Conservation (phyloP, 2,888 invertebrate genomes). For the Falcaria lacertinaria region DNA sequence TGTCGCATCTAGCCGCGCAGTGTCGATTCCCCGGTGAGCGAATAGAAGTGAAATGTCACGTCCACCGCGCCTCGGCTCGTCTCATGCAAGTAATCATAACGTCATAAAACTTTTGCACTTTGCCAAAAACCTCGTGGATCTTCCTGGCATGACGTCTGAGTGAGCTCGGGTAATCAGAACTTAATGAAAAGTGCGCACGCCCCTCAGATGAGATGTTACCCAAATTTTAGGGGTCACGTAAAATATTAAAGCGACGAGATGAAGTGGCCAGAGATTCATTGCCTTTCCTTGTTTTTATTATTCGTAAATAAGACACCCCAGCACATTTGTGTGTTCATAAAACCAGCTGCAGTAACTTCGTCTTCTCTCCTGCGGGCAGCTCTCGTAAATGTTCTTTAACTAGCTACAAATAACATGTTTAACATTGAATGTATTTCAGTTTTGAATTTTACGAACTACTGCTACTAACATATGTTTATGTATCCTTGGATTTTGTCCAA, state of each 20-base stretch:
- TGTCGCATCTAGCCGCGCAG: slow-evolving; percentile 23
- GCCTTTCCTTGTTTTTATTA: slow-evolving; percentile 78
- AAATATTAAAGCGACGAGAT: slow-evolving; percentile 77
- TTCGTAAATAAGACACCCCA: slow-evolving; percentile 71
- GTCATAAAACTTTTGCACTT: slow-evolving; percentile 78
- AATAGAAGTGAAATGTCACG: slow-evolving; percentile 40
- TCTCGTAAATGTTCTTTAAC: slow-evolving; percentile 63
- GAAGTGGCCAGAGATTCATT: slow-evolving; percentile 78
- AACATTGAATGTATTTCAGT: slow-evolving; percentile 20
- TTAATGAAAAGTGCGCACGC: slow-evolving; percentile 75
- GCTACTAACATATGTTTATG: neutral
- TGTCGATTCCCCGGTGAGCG: slow-evolving; percentile 17
- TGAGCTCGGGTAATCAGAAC: slow-evolving; percentile 71
- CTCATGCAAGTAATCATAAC: slow-evolving; percentile 74
- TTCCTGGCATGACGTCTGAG: slow-evolving; percentile 53
- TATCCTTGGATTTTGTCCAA: slow-evolving; percentile 1
- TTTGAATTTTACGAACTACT: neutral
- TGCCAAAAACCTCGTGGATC: slow-evolving; percentile 64
- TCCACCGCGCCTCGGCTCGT: slow-evolving; percentile 40
- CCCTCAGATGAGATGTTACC: slow-evolving; percentile 53
- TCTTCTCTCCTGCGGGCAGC: slow-evolving; percentile 43
- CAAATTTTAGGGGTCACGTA: slow-evolving; percentile 78
- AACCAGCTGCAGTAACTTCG: slow-evolving; percentile 61
- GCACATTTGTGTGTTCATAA: slow-evolving; percentile 69
- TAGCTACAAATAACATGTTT: slow-evolving; percentile 41